These are phyloP conservation scores for Bubo blakistoni DNA, from an alignment of 2,113 vertebrate genomes.

Conservation along the genomic window DNA sequence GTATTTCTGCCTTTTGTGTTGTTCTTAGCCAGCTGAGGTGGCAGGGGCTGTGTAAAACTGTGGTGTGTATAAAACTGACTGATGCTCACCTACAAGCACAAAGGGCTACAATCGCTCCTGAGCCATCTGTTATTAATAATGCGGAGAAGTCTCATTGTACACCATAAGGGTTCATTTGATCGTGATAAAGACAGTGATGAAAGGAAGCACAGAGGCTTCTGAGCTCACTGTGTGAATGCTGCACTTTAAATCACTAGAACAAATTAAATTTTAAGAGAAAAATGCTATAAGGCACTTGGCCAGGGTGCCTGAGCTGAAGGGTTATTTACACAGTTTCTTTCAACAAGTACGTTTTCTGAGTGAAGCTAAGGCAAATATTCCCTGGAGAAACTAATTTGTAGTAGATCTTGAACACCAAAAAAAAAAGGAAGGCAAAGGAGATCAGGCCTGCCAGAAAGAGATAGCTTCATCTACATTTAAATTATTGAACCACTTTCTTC, in stretches of 20 bases:
- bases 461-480: background rate
- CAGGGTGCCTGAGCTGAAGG: background rate
- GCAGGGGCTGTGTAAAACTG: background rate
- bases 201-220: background rate
- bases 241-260: slow-evolving; percentile 4
- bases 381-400: background rate
- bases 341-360: background rate
- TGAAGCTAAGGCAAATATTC: background rate
- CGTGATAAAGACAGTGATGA: background rate
- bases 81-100: background rate
- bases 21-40: background rate
- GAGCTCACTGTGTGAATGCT: background rate
- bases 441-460: background rate
- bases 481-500: background rate
- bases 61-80: background rate
- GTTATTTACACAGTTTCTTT: slow-evolving; percentile 19
- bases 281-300: background rate
- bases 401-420: background rate
- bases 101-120: background rate
- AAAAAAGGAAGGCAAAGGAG: background rate
- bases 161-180: background rate
- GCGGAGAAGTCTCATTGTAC: background rate
- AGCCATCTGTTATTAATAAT: background rate
- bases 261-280: slow-evolving; percentile 15
- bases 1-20: background rate